Conservation (phyloP, 2,888 invertebrate genomes). For the Mimumesa dahlbomi region DNA sequence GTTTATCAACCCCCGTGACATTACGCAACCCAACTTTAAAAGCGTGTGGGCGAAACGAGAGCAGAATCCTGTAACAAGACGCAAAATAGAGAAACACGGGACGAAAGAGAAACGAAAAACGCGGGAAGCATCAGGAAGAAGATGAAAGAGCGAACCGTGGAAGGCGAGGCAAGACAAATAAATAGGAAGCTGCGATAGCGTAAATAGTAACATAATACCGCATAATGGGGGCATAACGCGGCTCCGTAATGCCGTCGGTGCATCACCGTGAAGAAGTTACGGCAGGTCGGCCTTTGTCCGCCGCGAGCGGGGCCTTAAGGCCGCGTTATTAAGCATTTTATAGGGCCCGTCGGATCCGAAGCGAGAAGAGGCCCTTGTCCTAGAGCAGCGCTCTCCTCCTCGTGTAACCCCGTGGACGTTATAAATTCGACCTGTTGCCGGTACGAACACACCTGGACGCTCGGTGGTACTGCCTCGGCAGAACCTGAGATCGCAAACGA, state of each 20-base stretch:
- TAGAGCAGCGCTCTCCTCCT: constrained; percentile 29
- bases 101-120: background rate
- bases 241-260: constrained; percentile 69
- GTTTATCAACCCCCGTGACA: too few species aligned
- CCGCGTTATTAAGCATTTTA: constrained; percentile 69
- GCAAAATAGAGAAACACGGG: background rate
- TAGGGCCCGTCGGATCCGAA: constrained; percentile 49
- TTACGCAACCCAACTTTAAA: too few species aligned
- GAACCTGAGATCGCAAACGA: constrained; percentile 34
- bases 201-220: constrained; percentile 79
- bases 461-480: constrained; percentile 8
- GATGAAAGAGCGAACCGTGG: constrained; percentile 47
- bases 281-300: constrained; percentile 70
- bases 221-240: constrained; percentile 77
- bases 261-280: constrained; percentile 72
- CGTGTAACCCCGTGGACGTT: constrained; percentile 33
- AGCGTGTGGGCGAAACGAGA: too few species aligned
- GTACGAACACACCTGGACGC: constrained; percentile 46
- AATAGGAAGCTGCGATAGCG: constrained; percentile 73
- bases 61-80: too few species aligned
- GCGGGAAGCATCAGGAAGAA: constrained; percentile 21
- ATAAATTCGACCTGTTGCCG: constrained; percentile 50
- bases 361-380: constrained; percentile 43
- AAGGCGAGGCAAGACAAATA: constrained; percentile 75
- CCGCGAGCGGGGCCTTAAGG: constrained; percentile 57